phyloP scores from a whole-genome alignment of 2,797 vertebrate genomes.

The Borostomias antarcticus region DNA sequence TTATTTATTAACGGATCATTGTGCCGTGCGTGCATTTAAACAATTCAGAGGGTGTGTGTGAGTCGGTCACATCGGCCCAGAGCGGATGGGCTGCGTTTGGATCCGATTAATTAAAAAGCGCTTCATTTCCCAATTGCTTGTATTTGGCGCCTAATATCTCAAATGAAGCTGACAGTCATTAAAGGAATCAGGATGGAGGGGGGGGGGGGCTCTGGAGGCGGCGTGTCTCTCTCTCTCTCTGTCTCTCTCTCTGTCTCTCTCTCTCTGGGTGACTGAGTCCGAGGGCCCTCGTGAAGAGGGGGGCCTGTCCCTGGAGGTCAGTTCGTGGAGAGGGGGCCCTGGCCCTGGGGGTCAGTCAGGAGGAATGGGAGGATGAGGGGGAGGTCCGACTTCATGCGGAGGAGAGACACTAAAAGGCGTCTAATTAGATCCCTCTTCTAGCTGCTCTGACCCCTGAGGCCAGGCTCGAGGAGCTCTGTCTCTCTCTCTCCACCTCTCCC shows the following conservation, averaged over 20 bases:
- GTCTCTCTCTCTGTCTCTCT: neutral
- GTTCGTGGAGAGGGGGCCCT: neutral
- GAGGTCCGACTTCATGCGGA: too few relatives aligned
- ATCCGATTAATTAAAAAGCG: conserved; percentile 59
- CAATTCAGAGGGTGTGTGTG: conserved; percentile 55
- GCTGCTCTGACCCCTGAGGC: conserved; percentile 52
- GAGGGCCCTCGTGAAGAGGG: too few relatives aligned
- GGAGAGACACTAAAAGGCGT: too few relatives aligned
- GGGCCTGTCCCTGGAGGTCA: too few relatives aligned
- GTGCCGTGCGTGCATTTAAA: conserved; percentile 58
- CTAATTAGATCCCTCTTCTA: conserved; percentile 58
- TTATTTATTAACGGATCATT: conserved; percentile 64
- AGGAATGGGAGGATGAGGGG: conserved; percentile 24
- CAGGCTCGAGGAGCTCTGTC: conserved; percentile 26
- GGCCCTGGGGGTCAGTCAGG: too few relatives aligned
- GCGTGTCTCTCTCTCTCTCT: conserved; percentile 44
- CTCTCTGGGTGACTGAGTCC: neutral
- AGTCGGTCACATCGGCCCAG: conserved; percentile 64
- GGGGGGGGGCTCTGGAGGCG: conserved; percentile 70
- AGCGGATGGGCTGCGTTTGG: conserved; percentile 65
- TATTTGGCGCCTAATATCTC: conserved; percentile 74
- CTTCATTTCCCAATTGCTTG: conserved; percentile 80
- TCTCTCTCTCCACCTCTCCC: neutral
- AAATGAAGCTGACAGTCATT: conserved; percentile 86
- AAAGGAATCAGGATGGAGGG: conserved; percentile 84